These are phyloP conservation scores for Hermaeophaga mercurialis DNA, from an alignment of 2,888 invertebrate genomes.

Conservation along the genomic window DNA sequence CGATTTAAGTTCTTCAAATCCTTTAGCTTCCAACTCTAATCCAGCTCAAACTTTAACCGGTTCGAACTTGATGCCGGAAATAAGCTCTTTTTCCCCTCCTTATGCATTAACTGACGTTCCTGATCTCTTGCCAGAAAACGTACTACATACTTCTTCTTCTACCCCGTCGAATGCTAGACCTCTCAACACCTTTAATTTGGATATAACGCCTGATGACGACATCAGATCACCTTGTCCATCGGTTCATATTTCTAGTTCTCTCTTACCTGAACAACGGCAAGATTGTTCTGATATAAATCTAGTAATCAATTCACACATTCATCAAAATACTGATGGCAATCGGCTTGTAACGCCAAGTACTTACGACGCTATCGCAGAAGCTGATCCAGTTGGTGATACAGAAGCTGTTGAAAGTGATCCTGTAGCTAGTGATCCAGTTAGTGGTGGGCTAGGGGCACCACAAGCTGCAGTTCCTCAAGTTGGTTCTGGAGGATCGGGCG, in stretches of 20 bases:
- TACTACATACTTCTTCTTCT: constrained; percentile 17
- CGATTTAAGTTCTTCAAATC: constrained; percentile 13
- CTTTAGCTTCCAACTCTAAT: constrained; percentile 19
- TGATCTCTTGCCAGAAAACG: constrained; percentile 19
- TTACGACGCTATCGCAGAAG: constrained; percentile 36
- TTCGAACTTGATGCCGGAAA: constrained; percentile 44
- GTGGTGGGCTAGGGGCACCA: constrained; percentile 28
- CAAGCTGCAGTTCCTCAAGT: constrained; percentile 35
- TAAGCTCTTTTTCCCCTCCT: constrained; percentile 51
- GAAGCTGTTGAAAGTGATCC: constrained; percentile 51
- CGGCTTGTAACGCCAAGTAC: constrained; percentile 45
- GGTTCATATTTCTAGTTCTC: constrained; percentile 62
- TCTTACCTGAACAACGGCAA: constrained; percentile 64
- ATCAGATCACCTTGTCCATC: constrained; percentile 59
- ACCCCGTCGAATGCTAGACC: constrained; percentile 34
- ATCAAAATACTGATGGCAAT: constrained; percentile 57
- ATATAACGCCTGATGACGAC: constrained; percentile 44
- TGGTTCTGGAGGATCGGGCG: constrained; percentile 33
- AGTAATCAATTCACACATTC: constrained; percentile 71
- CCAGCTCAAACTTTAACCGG: neutral
- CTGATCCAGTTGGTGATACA: constrained; percentile 18
- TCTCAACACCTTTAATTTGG: constrained; percentile 47
- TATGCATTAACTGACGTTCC: constrained; percentile 38
- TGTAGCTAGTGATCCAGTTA: constrained; percentile 34
- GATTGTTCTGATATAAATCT: constrained; percentile 73